Evolutionary conservation across 2,797 vertebrate genomes (phyloP).

Genomic region (Lepidocolaptes lacrymiger): DNA sequence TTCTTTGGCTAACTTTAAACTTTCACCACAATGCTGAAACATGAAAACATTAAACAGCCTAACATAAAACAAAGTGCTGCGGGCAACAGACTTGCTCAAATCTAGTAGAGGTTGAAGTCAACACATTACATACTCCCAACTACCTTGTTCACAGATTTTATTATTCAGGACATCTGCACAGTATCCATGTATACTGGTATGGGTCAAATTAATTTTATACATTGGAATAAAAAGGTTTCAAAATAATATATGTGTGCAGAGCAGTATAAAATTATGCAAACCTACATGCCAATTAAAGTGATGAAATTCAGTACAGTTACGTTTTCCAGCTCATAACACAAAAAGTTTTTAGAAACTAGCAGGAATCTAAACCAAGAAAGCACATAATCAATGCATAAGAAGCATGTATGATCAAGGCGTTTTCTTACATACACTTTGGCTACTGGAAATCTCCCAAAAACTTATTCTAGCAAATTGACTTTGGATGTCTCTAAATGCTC

Average conservation of each 20-base stretch:
- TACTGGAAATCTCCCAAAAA: background rate
- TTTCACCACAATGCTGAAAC: background rate
- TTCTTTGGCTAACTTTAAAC: slow-evolving; percentile 29
- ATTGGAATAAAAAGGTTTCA: slow-evolving; percentile 31
- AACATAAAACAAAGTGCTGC: slow-evolving; percentile 53
- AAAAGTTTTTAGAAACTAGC: background rate
- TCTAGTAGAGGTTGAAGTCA: slow-evolving; percentile 46
- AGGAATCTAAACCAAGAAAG: background rate
- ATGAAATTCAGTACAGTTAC: background rate
- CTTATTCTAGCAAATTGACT: background rate
- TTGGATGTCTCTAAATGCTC: background rate
- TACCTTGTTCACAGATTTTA: slow-evolving; percentile 53
- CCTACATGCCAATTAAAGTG: background rate
- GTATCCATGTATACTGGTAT: slow-evolving; percentile 7
- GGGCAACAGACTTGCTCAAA: slow-evolving; percentile 51
- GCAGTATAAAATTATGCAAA: background rate
- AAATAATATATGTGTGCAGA: slow-evolving; percentile 31
- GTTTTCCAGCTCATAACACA: background rate
- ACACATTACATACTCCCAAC: slow-evolving; percentile 28
- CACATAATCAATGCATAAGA: background rate
- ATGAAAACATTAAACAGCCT: slow-evolving; percentile 20
- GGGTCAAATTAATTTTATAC: slow-evolving; percentile 43
- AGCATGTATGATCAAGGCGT: background rate
- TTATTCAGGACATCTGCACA: slow-evolving; percentile 47
- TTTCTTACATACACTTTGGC: background rate